Evolutionary conservation across 2,797 vertebrate species (phyloP).

Genomic region (Dryobates pubescens): DNA sequence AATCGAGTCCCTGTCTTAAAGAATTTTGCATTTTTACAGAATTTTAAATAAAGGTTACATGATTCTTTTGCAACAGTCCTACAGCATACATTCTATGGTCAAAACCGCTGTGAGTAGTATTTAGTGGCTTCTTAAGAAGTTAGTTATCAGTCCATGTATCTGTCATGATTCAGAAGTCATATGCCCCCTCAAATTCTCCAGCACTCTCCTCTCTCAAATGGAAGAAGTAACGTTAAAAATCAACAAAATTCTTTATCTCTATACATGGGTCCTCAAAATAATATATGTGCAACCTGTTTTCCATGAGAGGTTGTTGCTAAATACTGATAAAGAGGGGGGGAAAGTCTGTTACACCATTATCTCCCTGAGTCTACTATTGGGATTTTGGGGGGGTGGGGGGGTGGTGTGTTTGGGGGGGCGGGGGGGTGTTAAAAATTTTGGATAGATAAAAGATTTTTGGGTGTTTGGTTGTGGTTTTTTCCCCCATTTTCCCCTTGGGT

Average conservation of each 20-base stretch:
- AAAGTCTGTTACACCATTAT: too few relatives aligned
- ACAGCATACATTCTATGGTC: neutral
- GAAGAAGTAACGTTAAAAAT: neutral
- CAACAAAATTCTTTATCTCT: neutral
- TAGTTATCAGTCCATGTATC: neutral
- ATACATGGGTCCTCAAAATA: neutral
- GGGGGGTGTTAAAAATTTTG: too few relatives aligned
- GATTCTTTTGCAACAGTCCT: neutral
- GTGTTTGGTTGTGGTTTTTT: neutral
- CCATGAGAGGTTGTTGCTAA: neutral
- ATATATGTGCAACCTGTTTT: neutral
- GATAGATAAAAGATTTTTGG: too few relatives aligned
- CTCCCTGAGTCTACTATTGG: too few relatives aligned
- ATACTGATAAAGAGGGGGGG: too few relatives aligned
- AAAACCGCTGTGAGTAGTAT: neutral
- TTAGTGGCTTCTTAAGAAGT: neutral
- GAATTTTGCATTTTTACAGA: neutral
- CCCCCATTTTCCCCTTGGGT: too few relatives aligned
- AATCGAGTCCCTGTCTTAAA: neutral
- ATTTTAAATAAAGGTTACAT: neutral
- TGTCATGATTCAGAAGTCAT: neutral
- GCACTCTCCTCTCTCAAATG: neutral
- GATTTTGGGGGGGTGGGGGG: too few relatives aligned
- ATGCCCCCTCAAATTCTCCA: neutral
- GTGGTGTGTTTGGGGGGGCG: too few relatives aligned